These are phyloP conservation scores for Elanus axillaris DNA, from an alignment of 2,113 vertebrate species.

Conservation along the genomic window DNA sequence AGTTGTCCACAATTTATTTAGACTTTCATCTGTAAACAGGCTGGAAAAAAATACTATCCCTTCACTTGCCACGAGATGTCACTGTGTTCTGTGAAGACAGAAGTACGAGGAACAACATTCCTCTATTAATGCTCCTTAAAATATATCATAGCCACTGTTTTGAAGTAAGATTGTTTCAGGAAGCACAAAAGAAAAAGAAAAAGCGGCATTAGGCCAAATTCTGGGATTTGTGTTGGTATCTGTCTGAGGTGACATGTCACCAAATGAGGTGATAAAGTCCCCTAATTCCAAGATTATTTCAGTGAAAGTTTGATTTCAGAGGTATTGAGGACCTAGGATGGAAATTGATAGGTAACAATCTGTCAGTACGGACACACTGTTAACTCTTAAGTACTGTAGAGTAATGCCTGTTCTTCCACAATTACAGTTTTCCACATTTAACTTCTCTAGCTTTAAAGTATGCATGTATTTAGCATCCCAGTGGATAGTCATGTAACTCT, in stretches of 20 bases:
- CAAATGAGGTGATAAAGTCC: neutral
- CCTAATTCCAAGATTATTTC: neutral
- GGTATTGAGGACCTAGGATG: neutral
- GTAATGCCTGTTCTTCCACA: neutral
- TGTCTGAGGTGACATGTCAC: neutral
- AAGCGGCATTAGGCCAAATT: neutral
- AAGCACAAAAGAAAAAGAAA: neutral
- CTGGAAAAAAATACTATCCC: neutral
- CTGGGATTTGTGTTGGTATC: neutral
- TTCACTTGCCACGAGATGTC: conserved; percentile 38
- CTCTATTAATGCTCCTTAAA: neutral
- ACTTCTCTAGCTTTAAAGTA: neutral
- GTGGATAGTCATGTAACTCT: neutral
- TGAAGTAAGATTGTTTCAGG: neutral
- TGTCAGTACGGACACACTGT: neutral
- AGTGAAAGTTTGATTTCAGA: neutral
- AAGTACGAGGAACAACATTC: neutral
- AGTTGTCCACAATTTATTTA: neutral
- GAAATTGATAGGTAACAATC: neutral
- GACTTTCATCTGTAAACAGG: neutral
- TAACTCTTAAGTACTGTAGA: neutral
- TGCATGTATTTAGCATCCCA: neutral
- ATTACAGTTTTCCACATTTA: neutral
- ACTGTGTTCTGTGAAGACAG: neutral
- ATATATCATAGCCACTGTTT: neutral